Percentiles rank a stretch among this genome's conserved stretches.
Conservation (phyloP, 2,113 vertebrate genomes). For the Anolis sagrei region DNA sequence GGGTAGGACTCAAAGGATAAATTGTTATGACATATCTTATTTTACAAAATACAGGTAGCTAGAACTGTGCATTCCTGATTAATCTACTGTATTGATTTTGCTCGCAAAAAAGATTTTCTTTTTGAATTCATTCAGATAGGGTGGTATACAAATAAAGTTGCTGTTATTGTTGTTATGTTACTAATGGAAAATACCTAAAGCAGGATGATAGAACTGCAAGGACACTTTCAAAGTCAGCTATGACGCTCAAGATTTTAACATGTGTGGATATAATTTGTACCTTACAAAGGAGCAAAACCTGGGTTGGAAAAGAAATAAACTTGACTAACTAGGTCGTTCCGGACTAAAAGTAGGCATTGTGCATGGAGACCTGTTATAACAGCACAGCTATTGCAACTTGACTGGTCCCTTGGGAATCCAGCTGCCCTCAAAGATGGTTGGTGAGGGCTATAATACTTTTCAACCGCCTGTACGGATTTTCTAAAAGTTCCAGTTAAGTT, state of each 20-base stretch:
- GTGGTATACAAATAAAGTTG: too few relatives aligned
- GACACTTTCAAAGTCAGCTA: background rate
- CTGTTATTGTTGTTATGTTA: background rate
- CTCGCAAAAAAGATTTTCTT: background rate
- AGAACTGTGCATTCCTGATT: background rate
- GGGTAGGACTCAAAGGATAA: background rate
- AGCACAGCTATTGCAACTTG: background rate
- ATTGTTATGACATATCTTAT: background rate
- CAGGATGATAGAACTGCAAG: background rate
- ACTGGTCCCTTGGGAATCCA: background rate
- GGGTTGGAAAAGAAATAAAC: background rate
- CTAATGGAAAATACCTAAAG: background rate
- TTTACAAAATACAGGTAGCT: background rate
- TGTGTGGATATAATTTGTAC: background rate
- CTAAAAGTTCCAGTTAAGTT: conserved; percentile 12
- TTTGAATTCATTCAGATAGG: background rate
- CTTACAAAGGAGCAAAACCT: background rate
- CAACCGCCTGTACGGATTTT: background rate
- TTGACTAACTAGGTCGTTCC: background rate
- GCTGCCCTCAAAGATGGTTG: background rate
- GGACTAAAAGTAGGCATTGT: background rate
- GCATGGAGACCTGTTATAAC: background rate
- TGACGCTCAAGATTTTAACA: background rate
- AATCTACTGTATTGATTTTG: background rate
- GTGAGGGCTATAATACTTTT: background rate